phyloP scores from a whole-genome alignment of 2,888 invertebrate species.

The Nephrotoma guestfalica region DNA sequence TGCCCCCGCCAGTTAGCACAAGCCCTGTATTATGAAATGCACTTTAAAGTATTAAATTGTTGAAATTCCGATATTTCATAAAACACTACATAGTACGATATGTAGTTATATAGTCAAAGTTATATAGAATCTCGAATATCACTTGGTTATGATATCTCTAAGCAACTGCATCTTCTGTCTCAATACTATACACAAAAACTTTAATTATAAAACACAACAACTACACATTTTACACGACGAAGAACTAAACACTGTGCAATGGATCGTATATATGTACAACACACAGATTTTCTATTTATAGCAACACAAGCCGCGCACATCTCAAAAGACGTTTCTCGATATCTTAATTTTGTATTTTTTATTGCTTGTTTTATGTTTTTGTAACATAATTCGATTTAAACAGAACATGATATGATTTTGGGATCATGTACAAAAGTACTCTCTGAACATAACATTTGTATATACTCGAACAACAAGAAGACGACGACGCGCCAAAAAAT shows the following conservation, averaged over 20 bases:
- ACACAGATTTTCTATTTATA: neutral
- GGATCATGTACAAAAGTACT: neutral
- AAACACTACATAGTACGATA: no score
- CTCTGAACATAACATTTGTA: neutral
- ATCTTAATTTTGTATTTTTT: neutral
- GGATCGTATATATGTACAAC: neutral
- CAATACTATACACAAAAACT: neutral
- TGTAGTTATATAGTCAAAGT: no score
- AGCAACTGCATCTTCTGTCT: neutral
- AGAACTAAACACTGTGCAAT: neutral
- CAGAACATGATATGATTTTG: neutral
- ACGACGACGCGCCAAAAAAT: neutral
- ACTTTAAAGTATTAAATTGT: no score
- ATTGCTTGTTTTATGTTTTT: neutral
- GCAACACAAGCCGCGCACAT: neutral
- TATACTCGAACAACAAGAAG: neutral
- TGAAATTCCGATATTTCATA: no score
- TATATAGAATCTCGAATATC: neutral
- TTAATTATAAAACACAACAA: neutral
- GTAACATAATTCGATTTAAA: neutral
- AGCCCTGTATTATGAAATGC: no score
- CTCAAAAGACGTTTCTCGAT: neutral
- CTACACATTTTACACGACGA: neutral
- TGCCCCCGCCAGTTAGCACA: no score
- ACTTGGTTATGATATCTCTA: neutral